Base-by-base conservation (phyloP, 1,140 invertebrate species). In the Drosophila rhopaloa region DNA sequence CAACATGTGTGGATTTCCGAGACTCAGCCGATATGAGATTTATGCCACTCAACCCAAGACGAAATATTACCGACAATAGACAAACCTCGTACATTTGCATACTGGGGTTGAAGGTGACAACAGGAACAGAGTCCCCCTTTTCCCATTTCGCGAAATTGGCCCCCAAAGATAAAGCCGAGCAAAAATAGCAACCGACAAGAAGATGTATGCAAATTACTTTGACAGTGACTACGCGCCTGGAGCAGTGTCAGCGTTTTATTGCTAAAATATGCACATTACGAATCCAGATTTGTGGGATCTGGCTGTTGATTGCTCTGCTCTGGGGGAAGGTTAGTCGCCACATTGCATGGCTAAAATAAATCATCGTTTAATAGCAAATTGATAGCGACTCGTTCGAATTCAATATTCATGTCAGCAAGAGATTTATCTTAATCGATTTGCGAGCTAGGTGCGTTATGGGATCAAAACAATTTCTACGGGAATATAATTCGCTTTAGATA, bases 151-250 rank as follows among this genome's bases (percentile, higher is more conserved):
- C 54, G 75, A 63, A 82, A 83, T 76, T 68, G 55, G 47, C 32
- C 62, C 80, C 68, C 48, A 57, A 75, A 77, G 68, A 81, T 72
- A 74, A 70, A 75, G 43, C 46, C 35, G 53, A 50, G 24, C 7
- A 27, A 41, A 47, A 60, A 38, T 24, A 57, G n/a, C 24, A 75
- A 65, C 50, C 62, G 32, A 51, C 77, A 40, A 40, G 46, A 46
- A 71, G 35, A 76, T 76, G 32, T 59, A 86, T 86, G 79, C 66
- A 86, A 86, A 86, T 86, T 70, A 72, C 76, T 72, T 67, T 86
- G 83, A 66, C 75, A 79, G 79, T 70, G 79, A 59, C 70, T 62
- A 56, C 57, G 66, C 41, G 59, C 50, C 74, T 43, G 38, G 43
- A 47, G 75, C 76, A 58, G 40, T 79, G 79, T 72, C 76, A 81